phyloP scores from a whole-genome alignment of 92 coral and sea anemone genomes.

The Zoanthus solanderi region DNA sequence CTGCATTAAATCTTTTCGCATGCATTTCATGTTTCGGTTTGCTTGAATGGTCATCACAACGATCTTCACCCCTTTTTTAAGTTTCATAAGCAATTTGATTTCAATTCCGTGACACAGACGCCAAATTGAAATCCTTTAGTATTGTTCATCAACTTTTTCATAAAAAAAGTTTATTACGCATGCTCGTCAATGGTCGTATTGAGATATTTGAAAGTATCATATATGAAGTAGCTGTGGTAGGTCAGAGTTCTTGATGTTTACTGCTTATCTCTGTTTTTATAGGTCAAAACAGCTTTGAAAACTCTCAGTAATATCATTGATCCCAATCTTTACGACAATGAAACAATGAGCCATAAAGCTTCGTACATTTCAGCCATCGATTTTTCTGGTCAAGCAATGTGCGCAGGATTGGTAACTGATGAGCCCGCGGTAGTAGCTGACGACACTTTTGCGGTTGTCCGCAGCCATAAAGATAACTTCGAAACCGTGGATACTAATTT shows the following conservation, averaged over 20 bases:
- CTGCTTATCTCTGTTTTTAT: background rate
- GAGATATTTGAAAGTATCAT: too few relatives aligned
- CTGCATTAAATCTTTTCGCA: too few relatives aligned
- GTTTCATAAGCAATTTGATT: too few relatives aligned
- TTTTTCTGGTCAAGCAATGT: slow-evolving; percentile 75
- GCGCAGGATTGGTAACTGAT: slow-evolving; percentile 74
- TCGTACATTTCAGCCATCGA: slow-evolving; percentile 52
- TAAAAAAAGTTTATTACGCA: too few relatives aligned
- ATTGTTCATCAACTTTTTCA: too few relatives aligned
- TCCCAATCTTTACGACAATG: slow-evolving; percentile 58
- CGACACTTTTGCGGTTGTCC: slow-evolving; percentile 64
- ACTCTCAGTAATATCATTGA: slow-evolving; percentile 59
- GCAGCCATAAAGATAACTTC: slow-evolving; percentile 63
- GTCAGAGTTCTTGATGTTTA: background rate
- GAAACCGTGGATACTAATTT: slow-evolving; percentile 53
- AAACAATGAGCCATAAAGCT: slow-evolving; percentile 62
- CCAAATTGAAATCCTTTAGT: too few relatives aligned
- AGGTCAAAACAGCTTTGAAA: slow-evolving; percentile 68
- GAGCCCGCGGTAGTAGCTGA: slow-evolving; percentile 70
- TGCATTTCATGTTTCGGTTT: too few relatives aligned
- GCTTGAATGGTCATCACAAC: too few relatives aligned
- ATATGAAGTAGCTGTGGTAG: background rate
- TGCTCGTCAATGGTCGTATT: too few relatives aligned
- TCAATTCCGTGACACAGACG: too few relatives aligned
- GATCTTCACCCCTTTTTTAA: too few relatives aligned